Base-by-base conservation (phyloP, 2,797 vertebrate species). In the Phalanger gymnotis region DNA sequence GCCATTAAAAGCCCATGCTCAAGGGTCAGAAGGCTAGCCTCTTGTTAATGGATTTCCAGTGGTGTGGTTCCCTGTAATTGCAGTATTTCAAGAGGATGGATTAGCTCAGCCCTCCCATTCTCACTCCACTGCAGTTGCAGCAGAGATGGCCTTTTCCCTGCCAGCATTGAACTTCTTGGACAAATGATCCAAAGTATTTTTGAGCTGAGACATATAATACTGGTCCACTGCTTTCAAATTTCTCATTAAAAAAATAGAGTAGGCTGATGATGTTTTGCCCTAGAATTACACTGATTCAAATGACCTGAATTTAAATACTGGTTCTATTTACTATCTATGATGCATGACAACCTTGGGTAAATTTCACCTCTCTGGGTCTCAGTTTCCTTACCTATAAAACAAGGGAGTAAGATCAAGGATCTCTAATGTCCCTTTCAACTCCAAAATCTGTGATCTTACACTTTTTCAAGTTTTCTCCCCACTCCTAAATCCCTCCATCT, bases 141-240 rank as follows among this genome's bases (percentile, higher is more conserved):
- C n/a, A 16, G 0, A 28, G 92, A 81, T 54, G 1, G 66, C 73
- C 22, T 91, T 31, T 90, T 66, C 94, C 58, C 54, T 34, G 34
- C 90, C 47, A 34, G 93, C n/a, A 81, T 0, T 87, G 9, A 87
- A 87, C 40, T 87, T 87, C 73, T 1, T 52, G 81, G 93, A 93
- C 14, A 30, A 92, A 51, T 56, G 56, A 73, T 28, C 92, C 89
- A 61, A 95, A 54, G 31, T 0, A 53, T 93, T 91, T 61, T 90
- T 7, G 53, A 22, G 66, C 55, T 91, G 47, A 54, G 47, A 47
- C 9, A 58, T 5, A 55, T 53, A 57, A 90, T 90, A 94, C 55
- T 28, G 93, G 92, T 92, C 90, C 51, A 87, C 22, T 34, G 34
- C 90, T 92, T 81, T 90, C 90, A 93, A 54, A 92, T 53, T 92